phyloP scores from a whole-genome alignment of 2,888 invertebrate species.

The Clistopyga incitator region DNA sequence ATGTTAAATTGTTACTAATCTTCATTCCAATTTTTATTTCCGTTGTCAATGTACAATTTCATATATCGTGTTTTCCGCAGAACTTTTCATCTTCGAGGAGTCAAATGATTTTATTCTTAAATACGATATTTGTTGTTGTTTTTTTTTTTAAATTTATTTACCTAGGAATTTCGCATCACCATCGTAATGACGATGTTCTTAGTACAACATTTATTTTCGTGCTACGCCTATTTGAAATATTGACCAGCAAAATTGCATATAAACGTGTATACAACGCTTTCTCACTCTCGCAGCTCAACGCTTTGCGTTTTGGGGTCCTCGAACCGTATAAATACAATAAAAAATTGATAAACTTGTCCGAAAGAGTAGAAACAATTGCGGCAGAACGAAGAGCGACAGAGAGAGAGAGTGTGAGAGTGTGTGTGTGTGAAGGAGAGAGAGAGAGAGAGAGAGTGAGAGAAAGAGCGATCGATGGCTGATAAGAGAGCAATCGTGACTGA shows the following conservation, averaged over 20 bases:
- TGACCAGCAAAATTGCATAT: constrained; percentile 7
- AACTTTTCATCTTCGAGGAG: no score
- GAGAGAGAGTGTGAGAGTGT: neutral
- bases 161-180: no score
- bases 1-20: no score
- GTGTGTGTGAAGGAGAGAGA: no score
- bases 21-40: no score
- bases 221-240: neutral
- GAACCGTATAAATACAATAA: neutral
- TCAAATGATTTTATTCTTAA: no score
- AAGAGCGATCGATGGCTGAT: constrained; percentile 4
- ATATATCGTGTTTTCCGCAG: no score
- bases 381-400: neutral
- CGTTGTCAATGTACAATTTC: no score
- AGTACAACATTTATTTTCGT: neutral
- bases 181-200: constrained; percentile 16
- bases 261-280: neutral
- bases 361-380: neutral
- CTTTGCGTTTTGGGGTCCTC: neutral
- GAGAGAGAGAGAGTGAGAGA: neutral
- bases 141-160: no score
- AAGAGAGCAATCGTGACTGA: constrained; percentile 15
- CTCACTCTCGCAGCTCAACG: neutral
- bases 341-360: neutral
- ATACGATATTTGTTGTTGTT: no score